Evolutionary conservation across 2,888 invertebrate species (phyloP).

Genomic region (Teleogryllus oceanicus): DNA sequence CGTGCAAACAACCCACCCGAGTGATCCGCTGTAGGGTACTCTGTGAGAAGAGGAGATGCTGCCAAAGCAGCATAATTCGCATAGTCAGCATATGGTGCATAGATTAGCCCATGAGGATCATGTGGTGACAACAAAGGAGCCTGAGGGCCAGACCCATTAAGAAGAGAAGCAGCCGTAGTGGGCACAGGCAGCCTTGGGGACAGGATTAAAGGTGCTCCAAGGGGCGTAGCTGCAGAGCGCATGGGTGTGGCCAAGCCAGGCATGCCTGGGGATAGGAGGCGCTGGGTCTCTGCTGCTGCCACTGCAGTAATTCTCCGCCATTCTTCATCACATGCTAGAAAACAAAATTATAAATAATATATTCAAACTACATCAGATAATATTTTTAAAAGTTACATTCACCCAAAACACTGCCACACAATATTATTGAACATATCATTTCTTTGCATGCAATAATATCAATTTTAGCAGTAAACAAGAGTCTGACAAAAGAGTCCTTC

Average conservation of each 20-base stretch:
- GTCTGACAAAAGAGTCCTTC: too few species aligned
- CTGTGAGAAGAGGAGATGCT: constrained; percentile 75
- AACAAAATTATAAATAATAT: too few species aligned
- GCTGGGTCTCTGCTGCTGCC: constrained; percentile 73
- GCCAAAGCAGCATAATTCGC: constrained; percentile 83
- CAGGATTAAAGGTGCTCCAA: constrained; percentile 89
- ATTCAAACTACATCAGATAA: too few species aligned
- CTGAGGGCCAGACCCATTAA: constrained; percentile 58
- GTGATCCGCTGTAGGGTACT: constrained; percentile 84
- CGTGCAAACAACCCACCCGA: constrained; percentile 93
- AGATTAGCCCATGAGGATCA: constrained; percentile 80
- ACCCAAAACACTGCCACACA: too few species aligned
- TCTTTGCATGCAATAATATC: too few species aligned
- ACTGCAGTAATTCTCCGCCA: constrained; percentile 81
- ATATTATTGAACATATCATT: too few species aligned
- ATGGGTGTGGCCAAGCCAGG: constrained; percentile 64
- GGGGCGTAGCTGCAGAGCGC: constrained; percentile 66
- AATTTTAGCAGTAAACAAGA: too few species aligned
- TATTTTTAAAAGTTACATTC: too few species aligned
- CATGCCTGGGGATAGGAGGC: constrained; percentile 61
- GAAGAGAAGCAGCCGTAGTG: constrained; percentile 66
- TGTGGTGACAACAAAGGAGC: constrained; percentile 60
- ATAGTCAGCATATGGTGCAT: constrained; percentile 81
- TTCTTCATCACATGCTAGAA: constrained; percentile 74
- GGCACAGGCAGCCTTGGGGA: constrained; percentile 85